phyloP scores from a whole-genome alignment of 2,113 vertebrate genomes.

The Osmerus eperlanus region DNA sequence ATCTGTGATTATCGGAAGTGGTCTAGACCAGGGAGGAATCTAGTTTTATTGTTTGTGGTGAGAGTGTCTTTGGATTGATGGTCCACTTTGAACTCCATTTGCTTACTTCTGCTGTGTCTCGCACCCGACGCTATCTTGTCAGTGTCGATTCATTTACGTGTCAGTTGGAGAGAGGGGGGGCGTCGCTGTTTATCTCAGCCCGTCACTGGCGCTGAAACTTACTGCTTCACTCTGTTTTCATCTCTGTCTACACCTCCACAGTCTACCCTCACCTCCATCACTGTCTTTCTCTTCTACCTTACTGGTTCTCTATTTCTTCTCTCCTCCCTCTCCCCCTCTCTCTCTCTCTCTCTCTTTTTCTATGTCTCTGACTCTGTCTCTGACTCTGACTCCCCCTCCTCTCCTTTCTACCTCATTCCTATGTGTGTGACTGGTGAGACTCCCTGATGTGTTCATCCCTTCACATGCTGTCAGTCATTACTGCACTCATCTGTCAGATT shows the following conservation, averaged over 20 bases:
- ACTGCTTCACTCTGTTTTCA: too few relatives aligned
- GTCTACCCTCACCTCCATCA: neutral
- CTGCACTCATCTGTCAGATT: constrained; percentile 43
- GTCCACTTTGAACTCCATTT: too few relatives aligned
- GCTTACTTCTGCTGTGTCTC: too few relatives aligned
- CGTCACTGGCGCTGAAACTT: too few relatives aligned
- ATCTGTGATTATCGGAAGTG: neutral
- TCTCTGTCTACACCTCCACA: neutral
- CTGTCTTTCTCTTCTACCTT: neutral
- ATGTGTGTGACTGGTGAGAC: constrained; percentile 29
- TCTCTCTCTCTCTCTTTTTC: constrained; percentile 1
- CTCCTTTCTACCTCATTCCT: constrained; percentile 5
- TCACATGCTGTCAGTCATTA: constrained; percentile 52
- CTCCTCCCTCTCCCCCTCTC: neutral
- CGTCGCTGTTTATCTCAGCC: too few relatives aligned
- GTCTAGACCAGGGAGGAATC: too few relatives aligned
- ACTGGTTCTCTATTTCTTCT: neutral
- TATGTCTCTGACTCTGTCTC: neutral
- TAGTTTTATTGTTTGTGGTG: too few relatives aligned
- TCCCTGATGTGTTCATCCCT: constrained; percentile 43
- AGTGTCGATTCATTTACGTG: too few relatives aligned
- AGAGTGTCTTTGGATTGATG: too few relatives aligned
- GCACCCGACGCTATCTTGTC: too few relatives aligned
- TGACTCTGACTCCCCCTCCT: neutral
- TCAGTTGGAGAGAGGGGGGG: too few relatives aligned